Evolutionary conservation across 2,113 vertebrate genomes (phyloP), one percentile per base, ranked within the genome.

Genomic region (Forbesichthys papilliferus): DNA sequence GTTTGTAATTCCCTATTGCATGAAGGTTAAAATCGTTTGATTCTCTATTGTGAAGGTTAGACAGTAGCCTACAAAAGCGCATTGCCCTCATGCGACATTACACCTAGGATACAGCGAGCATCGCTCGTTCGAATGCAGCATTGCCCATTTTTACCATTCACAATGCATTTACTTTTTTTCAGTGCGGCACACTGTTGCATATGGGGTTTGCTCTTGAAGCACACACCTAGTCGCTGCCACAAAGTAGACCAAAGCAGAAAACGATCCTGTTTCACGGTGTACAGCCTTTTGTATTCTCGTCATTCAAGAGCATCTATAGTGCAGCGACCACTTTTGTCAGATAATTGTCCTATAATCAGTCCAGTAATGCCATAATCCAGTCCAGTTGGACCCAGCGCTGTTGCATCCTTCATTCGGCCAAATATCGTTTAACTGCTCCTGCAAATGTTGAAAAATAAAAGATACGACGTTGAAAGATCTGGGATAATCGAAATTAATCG

Each of bases 131-230:
- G 67, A 83, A 87, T 87, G 89, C 89, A 89, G 83, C 89, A 89
- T 82, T 78, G 80, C 78, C 79, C 84, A 82, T 70, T 78, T 80
- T 84, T 82, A 77, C 86, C 82, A 74, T 86, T 85, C 82, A 85
- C 85, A 58, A 70, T 79, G 87, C 87, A 80, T 91, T 84, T 66
- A 89, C 86, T 89, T 90, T 88, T 74, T 68, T 42, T 66, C 86
- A 64, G 87, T 88, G 88, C 87, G 85, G 86, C 90, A 91, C 90
- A 91, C 90, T 91, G 90, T 91, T 91, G 90, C 90, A 90, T 87
- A 77, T 60, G 84, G 83, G 71, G 62, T 86, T 65, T 65, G 68
- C 82, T 71, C 77, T 64, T 46, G 75, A 46, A 58, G 80, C 79
- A 70, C 42, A 51, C 75, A 69, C 73, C 67, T 74, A 79, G 68